A percentile compares a stretch with the other conserved stretches of the same genome.
phyloP scores from a whole-genome alignment of 2,888 invertebrate genomes.

The Agonopterix arenella region DNA sequence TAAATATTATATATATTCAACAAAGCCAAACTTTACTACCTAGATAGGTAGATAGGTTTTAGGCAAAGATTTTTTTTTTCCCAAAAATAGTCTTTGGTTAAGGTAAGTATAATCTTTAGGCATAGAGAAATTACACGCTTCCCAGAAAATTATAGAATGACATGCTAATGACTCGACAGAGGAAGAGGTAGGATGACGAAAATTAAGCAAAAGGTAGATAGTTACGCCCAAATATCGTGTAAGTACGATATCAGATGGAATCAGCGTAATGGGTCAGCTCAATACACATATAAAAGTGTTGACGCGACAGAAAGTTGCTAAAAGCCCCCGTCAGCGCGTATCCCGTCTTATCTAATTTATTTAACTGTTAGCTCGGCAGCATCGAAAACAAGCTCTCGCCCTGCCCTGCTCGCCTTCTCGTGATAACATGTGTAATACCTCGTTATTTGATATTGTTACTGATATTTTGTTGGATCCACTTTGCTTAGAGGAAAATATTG shows the following conservation, averaged over 20 bases:
- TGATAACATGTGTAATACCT: constrained; percentile 6
- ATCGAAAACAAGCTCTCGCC: constrained; percentile 44
- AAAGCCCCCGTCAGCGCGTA: constrained; percentile 49
- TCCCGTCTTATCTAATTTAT: constrained; percentile 63
- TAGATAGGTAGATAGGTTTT: no score
- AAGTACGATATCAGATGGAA: constrained; percentile 9
- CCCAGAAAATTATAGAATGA: no score
- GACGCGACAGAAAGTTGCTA: constrained; percentile 55
- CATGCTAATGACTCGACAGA: no score
- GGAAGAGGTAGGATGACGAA: no score
- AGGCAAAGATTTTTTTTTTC: no score
- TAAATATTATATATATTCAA: no score
- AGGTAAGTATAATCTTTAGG: no score
- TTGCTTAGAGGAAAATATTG: constrained; percentile 1
- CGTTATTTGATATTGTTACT: constrained; percentile 9
- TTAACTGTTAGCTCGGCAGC: constrained; percentile 49
- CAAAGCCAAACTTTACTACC: no score
- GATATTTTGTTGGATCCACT: constrained; percentile 1
- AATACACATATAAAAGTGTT: constrained; percentile 51
- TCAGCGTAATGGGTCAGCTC: constrained; percentile 33
- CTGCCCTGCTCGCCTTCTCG: neutral
- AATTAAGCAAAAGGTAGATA: no score
- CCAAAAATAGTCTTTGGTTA: no score
- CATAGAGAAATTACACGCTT: no score
- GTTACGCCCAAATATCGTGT: constrained; percentile 2